A percentile compares a stretch with the other conserved stretches of the same genome.
phyloP scores from a whole-genome alignment of 2,888 invertebrate genomes.

The Athalia circularis region DNA sequence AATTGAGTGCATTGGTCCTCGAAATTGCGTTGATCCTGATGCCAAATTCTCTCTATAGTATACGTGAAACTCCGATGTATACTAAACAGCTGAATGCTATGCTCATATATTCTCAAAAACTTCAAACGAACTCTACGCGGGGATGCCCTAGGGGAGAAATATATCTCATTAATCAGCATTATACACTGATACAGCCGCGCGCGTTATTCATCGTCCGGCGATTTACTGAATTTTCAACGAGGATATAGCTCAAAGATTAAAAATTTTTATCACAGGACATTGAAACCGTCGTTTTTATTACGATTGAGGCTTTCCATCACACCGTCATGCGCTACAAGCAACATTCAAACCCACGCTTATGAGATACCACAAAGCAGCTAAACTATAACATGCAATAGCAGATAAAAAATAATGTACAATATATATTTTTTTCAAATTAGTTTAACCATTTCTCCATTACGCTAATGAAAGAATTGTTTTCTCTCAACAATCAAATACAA shows the following conservation, averaged over 20 bases:
- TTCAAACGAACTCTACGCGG: constrained; percentile 10
- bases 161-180: not conserved
- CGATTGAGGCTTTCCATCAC: too few relatives aligned
- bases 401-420: not conserved
- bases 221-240: too few relatives aligned
- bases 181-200: too few relatives aligned
- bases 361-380: not conserved
- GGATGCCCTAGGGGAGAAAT: not conserved
- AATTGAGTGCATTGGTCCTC: constrained; percentile 58
- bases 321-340: too few relatives aligned
- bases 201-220: too few relatives aligned
- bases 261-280: too few relatives aligned
- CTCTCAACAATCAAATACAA: too few relatives aligned
- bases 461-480: too few relatives aligned
- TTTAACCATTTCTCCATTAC: too few relatives aligned
- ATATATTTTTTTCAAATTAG: not conserved
- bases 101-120: not conserved
- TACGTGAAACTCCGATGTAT: not conserved
- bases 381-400: too few relatives aligned
- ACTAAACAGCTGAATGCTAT: not conserved
- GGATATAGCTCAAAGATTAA: too few relatives aligned
- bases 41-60: not conserved
- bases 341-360: not conserved
- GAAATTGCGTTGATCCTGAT: constrained; percentile 58
- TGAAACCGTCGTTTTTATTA: too few relatives aligned